These are phyloP conservation scores for Hoplodrina blanda DNA, from an alignment of 2,888 invertebrate species.

Conservation along the genomic window DNA sequence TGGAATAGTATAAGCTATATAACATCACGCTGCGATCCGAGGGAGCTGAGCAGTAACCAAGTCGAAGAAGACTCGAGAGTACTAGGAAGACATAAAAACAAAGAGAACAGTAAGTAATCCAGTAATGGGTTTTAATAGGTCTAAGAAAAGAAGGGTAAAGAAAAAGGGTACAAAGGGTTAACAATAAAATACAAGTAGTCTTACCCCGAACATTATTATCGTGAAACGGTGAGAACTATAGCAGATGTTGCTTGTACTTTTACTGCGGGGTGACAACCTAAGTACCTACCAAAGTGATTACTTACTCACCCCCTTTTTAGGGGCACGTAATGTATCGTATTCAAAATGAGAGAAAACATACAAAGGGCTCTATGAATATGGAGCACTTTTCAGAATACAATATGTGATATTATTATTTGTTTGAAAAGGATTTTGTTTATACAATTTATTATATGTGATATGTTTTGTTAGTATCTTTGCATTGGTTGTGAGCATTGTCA, in stretches of 20 bases:
- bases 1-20: too few relatives aligned
- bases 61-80: too few relatives aligned
- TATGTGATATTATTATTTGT: constrained; percentile 26
- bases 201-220: constrained; percentile 18
- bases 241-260: constrained; percentile 32
- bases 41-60: too few relatives aligned
- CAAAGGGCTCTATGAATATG: constrained; percentile 29
- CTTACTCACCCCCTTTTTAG: constrained; percentile 30
- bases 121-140: not conserved
- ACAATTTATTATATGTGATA: not conserved
- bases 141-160: not conserved
- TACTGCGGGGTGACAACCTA: constrained; percentile 11
- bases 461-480: not conserved
- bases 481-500: not conserved
- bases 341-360: constrained; percentile 46
- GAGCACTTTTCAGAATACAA: constrained; percentile 18
- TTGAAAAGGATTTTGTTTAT: constrained; percentile 27
- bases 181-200: constrained; percentile 12
- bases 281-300: constrained; percentile 36
- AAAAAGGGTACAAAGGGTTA: not conserved
- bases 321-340: constrained; percentile 37
- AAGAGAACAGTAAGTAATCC: not conserved
- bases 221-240: constrained; percentile 29
- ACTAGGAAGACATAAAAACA: too few relatives aligned
- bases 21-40: too few relatives aligned